Percentiles rank a stretch among this genome's conserved stretches.
Conservation (phyloP, 2,888 invertebrate genomes). For the Tipula confusa region DNA sequence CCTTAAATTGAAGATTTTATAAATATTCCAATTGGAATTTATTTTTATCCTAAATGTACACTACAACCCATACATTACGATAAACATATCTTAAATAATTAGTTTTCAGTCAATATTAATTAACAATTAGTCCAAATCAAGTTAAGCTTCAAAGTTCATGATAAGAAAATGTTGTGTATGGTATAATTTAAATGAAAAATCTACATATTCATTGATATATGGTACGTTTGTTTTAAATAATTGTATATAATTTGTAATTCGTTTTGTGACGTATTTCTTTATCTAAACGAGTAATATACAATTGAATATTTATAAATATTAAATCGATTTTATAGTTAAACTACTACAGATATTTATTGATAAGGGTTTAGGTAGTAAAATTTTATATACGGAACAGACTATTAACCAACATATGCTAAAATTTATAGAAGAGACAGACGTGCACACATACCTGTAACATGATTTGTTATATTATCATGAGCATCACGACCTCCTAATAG, state of each 20-base stretch:
- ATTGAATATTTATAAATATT: background rate
- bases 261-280: background rate
- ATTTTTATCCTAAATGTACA: background rate
- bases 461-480: conserved; percentile 71
- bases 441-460: conserved; percentile 69
- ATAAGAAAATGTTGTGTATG: background rate
- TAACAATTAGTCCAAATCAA: background rate
- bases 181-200: background rate
- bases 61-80: background rate
- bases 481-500: conserved; percentile 77
- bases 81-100: background rate
- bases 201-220: background rate
- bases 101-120: background rate
- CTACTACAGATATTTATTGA: background rate
- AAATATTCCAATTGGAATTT: background rate
- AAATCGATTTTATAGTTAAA: background rate
- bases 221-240: background rate
- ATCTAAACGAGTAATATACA: background rate
- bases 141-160: background rate
- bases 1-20: too few species aligned
- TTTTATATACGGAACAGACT: background rate
- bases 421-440: background rate
- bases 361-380: background rate
- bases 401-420: background rate
- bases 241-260: too few species aligned